Percentiles rank a stretch among this genome's conserved stretches.
Evolutionary conservation across 2,888 invertebrate species (phyloP).

Genomic region (Thumatha senex): DNA sequence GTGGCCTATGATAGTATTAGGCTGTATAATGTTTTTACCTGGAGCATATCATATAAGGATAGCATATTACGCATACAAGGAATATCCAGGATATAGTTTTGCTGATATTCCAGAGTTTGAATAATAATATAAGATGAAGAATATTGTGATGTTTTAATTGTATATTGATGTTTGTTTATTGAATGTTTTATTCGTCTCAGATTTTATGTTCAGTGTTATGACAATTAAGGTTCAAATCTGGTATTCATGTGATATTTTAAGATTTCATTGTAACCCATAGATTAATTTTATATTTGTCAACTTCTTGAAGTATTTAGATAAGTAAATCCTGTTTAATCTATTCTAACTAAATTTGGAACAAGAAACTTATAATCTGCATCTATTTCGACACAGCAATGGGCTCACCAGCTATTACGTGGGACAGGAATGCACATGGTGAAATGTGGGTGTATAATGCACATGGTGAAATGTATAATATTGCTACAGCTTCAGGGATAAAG

Average conservation of each 20-base stretch:
- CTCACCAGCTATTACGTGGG: too few relatives aligned
- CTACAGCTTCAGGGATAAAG: too few relatives aligned
- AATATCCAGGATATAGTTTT: constrained; percentile 93
- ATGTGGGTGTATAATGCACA: too few relatives aligned
- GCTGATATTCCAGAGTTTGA: constrained; percentile 96
- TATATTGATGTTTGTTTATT: neutral
- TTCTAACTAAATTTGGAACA: too few relatives aligned
- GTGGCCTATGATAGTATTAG: constrained; percentile 95
- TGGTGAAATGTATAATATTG: too few relatives aligned
- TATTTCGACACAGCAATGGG: too few relatives aligned
- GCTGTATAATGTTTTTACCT: constrained; percentile 94
- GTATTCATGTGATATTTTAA: neutral
- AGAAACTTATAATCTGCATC: too few relatives aligned
- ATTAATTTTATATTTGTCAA: too few relatives aligned
- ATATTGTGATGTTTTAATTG: neutral
- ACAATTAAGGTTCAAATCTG: neutral
- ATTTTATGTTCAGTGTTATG: neutral
- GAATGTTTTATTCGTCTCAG: neutral
- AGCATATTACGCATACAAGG: constrained; percentile 92
- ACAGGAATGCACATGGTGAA: too few relatives aligned
- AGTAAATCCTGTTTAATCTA: too few relatives aligned
- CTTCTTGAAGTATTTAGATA: too few relatives aligned
- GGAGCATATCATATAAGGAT: constrained; percentile 96
- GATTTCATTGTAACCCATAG: too few relatives aligned
- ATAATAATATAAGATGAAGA: constrained; percentile 30